Conservation (phyloP, 23 tunicate species). For the Styela clava region DNA sequence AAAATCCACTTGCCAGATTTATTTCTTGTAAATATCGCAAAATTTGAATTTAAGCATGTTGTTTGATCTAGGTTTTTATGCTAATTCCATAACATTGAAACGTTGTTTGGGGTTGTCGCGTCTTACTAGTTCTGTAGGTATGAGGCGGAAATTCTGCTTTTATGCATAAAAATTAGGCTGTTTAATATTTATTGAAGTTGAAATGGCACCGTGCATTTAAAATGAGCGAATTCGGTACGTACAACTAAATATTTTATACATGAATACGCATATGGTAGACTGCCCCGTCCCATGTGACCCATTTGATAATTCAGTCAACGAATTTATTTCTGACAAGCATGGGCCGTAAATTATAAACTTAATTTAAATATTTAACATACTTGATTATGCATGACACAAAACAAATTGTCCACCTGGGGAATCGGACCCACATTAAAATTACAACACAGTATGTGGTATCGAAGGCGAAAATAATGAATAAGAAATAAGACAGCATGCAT, state of each 20-base stretch:
- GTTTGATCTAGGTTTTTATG: too few species aligned
- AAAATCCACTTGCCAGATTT: too few species aligned
- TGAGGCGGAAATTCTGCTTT: neutral
- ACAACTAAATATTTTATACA: slow-evolving; percentile 7
- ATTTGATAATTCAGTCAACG: neutral
- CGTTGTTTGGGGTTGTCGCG: too few species aligned
- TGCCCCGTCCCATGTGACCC: slow-evolving; percentile 4
- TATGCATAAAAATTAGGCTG: neutral
- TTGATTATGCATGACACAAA: neutral
- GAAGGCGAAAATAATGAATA: slow-evolving; percentile 23
- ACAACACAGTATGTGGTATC: slow-evolving; percentile 10
- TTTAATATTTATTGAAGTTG: slow-evolving; percentile 22
- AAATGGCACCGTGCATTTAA: slow-evolving; percentile 8
- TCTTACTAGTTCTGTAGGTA: too few species aligned
- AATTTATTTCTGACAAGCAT: neutral
- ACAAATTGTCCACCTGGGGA: neutral
- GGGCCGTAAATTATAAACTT: neutral
- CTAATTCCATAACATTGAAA: too few species aligned
- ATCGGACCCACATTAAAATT: slow-evolving; percentile 33
- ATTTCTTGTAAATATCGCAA: too few species aligned
- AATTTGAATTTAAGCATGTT: too few species aligned
- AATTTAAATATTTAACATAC: too few species aligned
- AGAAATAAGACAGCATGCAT: slow-evolving; percentile 11
- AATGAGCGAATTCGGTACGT: neutral
- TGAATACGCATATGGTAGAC: slow-evolving; percentile 5